phyloP scores from a whole-genome alignment of 2,888 invertebrate species.

The Phaonia tiefii region DNA sequence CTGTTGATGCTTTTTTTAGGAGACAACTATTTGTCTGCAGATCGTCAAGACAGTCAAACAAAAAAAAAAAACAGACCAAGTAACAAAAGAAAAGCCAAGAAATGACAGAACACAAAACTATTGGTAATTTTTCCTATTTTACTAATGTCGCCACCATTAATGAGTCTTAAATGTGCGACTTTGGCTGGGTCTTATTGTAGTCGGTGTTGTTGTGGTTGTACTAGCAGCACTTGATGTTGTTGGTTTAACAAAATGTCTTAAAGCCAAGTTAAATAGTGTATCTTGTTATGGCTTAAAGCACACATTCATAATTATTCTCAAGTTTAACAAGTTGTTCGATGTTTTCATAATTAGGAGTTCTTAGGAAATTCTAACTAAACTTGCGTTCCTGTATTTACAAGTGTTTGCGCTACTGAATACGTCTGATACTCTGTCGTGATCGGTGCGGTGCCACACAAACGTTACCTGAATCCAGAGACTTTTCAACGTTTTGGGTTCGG shows the following conservation, averaged over 20 bases:
- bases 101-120: slow-evolving; percentile 54
- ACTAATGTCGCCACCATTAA: slow-evolving; percentile 76
- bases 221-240: not conserved
- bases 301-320: slow-evolving; percentile 75
- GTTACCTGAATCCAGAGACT: slow-evolving; percentile 17
- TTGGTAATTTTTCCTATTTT: slow-evolving; percentile 77
- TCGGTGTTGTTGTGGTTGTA: too few species aligned
- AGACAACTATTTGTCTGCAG: slow-evolving; percentile 58
- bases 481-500: slow-evolving; percentile 28
- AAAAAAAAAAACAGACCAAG: slow-evolving; percentile 45
- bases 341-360: slow-evolving; percentile 72
- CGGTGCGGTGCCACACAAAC: slow-evolving; percentile 16
- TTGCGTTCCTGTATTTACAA: slow-evolving; percentile 59
- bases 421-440: not conserved
- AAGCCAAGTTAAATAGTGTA: slow-evolving; percentile 53
- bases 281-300: slow-evolving; percentile 62
- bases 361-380: slow-evolving; percentile 69
- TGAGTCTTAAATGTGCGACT: slow-evolving; percentile 78
- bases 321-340: slow-evolving; percentile 73
- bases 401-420: slow-evolving; percentile 19
- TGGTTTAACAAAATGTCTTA: slow-evolving; percentile 62
- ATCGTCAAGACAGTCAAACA: slow-evolving; percentile 47
- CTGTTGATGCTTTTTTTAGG: slow-evolving; percentile 48
- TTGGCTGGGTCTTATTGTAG: slow-evolving; percentile 70
- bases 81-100: slow-evolving; percentile 39